Conservation (phyloP, 2,888 invertebrate genomes). For the Phengaris arion region DNA sequence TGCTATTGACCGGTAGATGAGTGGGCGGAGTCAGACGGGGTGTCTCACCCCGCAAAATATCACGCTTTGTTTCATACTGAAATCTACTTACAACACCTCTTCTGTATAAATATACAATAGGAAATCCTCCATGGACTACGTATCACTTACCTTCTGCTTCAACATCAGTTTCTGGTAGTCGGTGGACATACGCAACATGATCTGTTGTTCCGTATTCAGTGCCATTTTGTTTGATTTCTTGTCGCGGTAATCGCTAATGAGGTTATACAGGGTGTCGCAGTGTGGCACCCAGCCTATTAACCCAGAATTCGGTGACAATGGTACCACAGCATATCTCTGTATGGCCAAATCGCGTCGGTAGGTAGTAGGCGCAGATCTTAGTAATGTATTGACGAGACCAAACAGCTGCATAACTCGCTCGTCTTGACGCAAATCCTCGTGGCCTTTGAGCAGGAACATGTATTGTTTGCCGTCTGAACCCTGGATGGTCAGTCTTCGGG, state of each 20-base stretch:
- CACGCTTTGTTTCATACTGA: no score
- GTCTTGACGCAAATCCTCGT: slow-evolving; percentile 99
- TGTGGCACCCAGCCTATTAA: slow-evolving; percentile 99
- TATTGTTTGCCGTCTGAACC: slow-evolving; percentile 99
- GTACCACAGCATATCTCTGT: slow-evolving; percentile 97
- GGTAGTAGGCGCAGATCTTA: slow-evolving; percentile 96
- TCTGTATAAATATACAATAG: no score
- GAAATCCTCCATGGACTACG: no score
- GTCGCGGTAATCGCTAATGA: slow-evolving; percentile 97
- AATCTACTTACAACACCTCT: no score
- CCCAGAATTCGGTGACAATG: slow-evolving; percentile 98
- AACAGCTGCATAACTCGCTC: slow-evolving; percentile 99
- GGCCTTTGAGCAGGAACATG: slow-evolving; percentile 98
- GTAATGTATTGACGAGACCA: slow-evolving; percentile 96
- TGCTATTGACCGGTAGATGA: no score
- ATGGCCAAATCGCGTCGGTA: slow-evolving; percentile 89
- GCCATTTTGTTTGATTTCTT: slow-evolving; percentile 91
- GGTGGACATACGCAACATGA: slow-evolving; percentile 97
- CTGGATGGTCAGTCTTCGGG: slow-evolving; percentile 93
- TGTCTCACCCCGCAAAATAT: no score
- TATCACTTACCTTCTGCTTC: slow-evolving; percentile 91
- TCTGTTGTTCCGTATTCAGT: slow-evolving; percentile 96
- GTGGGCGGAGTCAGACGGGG: no score
- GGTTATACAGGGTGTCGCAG: slow-evolving; percentile 98
- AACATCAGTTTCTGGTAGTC: slow-evolving; percentile 98